These are phyloP conservation scores for Ancistrus triradiatus DNA, from an alignment of 2,113 vertebrate species.

Conservation along the genomic window DNA sequence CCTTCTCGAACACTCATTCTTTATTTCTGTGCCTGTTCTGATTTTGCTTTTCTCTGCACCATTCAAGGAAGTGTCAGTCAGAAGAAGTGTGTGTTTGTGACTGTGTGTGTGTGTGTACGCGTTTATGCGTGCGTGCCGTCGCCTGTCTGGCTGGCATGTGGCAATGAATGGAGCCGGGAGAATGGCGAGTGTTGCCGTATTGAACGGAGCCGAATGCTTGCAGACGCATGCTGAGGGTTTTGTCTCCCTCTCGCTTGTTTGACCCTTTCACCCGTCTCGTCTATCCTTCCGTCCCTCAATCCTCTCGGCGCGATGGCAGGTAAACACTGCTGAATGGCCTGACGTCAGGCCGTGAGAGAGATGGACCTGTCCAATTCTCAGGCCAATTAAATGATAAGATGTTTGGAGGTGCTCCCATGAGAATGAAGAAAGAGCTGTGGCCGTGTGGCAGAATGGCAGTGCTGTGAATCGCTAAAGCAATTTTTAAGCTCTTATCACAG, in stretches of 20 bases:
- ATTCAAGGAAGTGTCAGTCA: conserved; percentile 32
- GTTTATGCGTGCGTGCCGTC: not conserved
- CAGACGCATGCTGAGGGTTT: not conserved
- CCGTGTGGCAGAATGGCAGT: conserved; percentile 31
- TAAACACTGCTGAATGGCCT: conserved; percentile 38
- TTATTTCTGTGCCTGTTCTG: conserved; percentile 10
- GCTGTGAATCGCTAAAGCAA: conserved; percentile 27
- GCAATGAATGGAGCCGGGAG: conserved; percentile 17
- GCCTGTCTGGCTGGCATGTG: not conserved
- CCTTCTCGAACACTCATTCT: conserved; percentile 13
- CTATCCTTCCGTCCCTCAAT: not conserved
- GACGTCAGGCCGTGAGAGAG: conserved; percentile 22
- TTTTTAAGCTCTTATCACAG: conserved; percentile 21
- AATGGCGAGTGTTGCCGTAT: conserved; percentile 27
- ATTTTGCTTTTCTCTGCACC: conserved; percentile 19
- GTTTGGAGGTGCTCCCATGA: conserved; percentile 32
- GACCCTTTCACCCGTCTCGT: conserved; percentile 13
- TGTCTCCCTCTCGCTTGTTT: conserved; percentile 14
- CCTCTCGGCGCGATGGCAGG: conserved; percentile 7
- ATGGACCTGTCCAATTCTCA: conserved; percentile 36
- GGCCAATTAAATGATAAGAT: conserved; percentile 49
- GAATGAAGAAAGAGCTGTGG: conserved; percentile 12
- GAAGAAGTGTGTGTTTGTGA: not conserved
- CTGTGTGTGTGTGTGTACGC: not conserved
- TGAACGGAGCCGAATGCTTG: conserved; percentile 13